Evolutionary conservation across 2,888 invertebrate genomes (phyloP).

Genomic region (Drosophila nigricruria): DNA sequence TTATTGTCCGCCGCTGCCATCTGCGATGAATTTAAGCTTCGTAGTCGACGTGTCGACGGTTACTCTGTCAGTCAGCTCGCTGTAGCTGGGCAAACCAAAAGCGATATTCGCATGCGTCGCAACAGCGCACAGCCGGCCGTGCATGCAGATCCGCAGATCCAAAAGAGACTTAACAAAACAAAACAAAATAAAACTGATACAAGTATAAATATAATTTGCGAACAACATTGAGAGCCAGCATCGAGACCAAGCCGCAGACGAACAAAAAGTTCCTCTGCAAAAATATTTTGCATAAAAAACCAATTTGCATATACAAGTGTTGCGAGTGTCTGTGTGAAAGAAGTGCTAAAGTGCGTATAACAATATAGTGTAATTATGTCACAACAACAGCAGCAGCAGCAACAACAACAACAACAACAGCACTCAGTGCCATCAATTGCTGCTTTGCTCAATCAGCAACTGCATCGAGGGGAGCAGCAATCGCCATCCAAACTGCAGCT

Average conservation of each 20-base stretch:
- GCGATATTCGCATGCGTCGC: constrained; percentile 52
- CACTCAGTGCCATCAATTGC: constrained; percentile 38
- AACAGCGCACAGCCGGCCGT: constrained; percentile 14
- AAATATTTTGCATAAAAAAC: constrained; percentile 36
- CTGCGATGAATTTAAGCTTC: constrained; percentile 63
- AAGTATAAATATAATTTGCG: constrained; percentile 19
- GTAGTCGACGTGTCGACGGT: constrained; percentile 54
- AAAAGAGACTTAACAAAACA: constrained; percentile 17
- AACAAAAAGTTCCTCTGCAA: constrained; percentile 37
- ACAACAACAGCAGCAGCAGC: constrained; percentile 18
- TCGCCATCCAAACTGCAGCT: constrained; percentile 27
- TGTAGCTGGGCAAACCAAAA: constrained; percentile 49
- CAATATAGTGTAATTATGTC: constrained; percentile 48
- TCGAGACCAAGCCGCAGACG: constrained; percentile 32
- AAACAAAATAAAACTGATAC: constrained; percentile 22
- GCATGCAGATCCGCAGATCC: constrained; percentile 46
- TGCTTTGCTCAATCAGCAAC: constrained; percentile 24
- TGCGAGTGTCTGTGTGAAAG: constrained; percentile 21
- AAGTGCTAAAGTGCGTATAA: constrained; percentile 46
- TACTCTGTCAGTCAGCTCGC: constrained; percentile 64
- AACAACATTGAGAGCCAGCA: constrained; percentile 31
- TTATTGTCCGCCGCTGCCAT: constrained; percentile 47
- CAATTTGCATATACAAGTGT: constrained; percentile 50
- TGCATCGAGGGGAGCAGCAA: constrained; percentile 41
- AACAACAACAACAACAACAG: constrained; percentile 25